Evolutionary conservation across 2,113 vertebrate genomes (phyloP).

Genomic region (Bostrychus sinensis): DNA sequence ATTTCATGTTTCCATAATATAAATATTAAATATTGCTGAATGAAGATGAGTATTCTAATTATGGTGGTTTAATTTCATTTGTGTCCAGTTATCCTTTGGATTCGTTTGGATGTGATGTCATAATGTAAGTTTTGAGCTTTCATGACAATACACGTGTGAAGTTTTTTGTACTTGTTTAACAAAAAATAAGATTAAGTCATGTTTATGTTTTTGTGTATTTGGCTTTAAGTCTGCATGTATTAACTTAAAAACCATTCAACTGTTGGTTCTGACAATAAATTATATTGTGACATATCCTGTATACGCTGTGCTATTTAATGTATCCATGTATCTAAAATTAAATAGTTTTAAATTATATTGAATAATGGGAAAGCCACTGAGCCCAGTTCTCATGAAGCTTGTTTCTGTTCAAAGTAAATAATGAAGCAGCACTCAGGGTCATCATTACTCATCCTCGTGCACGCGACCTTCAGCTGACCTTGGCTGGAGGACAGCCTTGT

Average conservation of each 20-base stretch:
- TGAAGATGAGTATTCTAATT: not conserved
- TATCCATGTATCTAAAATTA: no score
- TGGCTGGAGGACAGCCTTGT: not conserved
- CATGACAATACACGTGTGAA: not conserved
- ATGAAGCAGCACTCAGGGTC: slow-evolving; percentile 16
- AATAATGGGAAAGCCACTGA: not conserved
- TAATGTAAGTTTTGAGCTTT: not conserved
- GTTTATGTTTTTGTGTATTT: slow-evolving; percentile 12
- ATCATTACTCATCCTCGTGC: not conserved
- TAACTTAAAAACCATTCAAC: slow-evolving; percentile 51
- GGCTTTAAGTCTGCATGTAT: slow-evolving; percentile 12
- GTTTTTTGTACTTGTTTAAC: no score
- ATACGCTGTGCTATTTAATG: no score
- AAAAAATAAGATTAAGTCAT: not conserved
- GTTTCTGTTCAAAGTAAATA: slow-evolving; percentile 24
- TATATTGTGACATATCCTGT: slow-evolving; percentile 5
- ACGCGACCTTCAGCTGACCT: slow-evolving; percentile 9
- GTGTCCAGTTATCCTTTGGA: not conserved
- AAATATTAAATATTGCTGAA: not conserved
- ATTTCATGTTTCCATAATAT: not conserved
- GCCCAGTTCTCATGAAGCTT: not conserved
- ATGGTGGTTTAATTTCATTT: not conserved
- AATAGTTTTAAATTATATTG: no score
- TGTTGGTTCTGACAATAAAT: slow-evolving; percentile 42
- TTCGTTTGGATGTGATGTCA: not conserved